phyloP scores from a whole-genome alignment of 2,797 vertebrate genomes.

The Holocentrus rufus region DNA sequence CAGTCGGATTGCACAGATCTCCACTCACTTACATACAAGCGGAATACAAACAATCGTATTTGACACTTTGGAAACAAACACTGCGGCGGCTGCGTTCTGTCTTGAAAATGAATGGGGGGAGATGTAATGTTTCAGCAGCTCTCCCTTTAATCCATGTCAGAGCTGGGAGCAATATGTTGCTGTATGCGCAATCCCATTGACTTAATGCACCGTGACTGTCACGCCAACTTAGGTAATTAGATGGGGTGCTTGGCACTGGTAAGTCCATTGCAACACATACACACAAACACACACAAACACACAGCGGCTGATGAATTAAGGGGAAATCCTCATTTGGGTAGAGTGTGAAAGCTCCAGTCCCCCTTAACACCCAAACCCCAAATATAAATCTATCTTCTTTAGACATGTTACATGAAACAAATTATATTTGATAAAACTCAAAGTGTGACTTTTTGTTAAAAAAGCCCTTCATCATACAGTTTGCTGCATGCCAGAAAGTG shows the following conservation, averaged over 20 bases:
- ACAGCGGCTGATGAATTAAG: background rate
- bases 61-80: background rate
- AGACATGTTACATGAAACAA: too few relatives aligned
- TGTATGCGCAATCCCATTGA: constrained; percentile 1
- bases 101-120: background rate
- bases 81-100: background rate
- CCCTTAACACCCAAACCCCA: background rate
- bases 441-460: too few relatives aligned
- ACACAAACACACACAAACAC: constrained; percentile 4
- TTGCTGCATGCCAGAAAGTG: background rate
- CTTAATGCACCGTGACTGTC: constrained; percentile 38
- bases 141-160: background rate
- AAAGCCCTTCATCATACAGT: background rate
- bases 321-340: background rate
- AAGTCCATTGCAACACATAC: constrained; percentile 17
- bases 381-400: background rate
- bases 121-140: constrained; percentile 27
- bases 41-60: background rate
- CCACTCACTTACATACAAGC: background rate
- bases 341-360: background rate
- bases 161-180: background rate
- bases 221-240: constrained; percentile 30
- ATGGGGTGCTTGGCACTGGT: background rate
- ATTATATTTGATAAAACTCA: background rate
- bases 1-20: constrained; percentile 27